Percentiles rank a stretch among this genome's conserved stretches.
Conservation (phyloP, 2,797 vertebrate genomes). For the Neosilurus hyrtlii region DNA sequence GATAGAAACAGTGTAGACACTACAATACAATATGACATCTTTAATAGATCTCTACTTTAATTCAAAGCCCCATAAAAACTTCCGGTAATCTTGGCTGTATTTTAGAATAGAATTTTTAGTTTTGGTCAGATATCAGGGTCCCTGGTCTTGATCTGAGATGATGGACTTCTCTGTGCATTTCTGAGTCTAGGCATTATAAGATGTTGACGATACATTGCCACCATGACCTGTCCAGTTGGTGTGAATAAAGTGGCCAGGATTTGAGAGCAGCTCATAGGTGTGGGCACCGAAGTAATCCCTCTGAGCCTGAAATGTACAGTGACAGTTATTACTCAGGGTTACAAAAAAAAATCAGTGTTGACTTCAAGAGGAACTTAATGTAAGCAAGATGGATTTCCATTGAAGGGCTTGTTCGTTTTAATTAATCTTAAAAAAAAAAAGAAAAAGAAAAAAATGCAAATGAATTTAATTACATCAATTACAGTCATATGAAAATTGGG, state of each 20-base stretch:
- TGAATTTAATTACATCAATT: not conserved
- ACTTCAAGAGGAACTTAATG: not conserved
- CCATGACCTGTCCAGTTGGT: constrained; percentile 97
- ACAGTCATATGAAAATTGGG: not conserved
- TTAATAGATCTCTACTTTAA: constrained; percentile 60
- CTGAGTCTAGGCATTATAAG: constrained; percentile 83
- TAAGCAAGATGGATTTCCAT: not conserved
- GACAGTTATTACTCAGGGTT: not conserved
- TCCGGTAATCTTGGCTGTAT: constrained; percentile 32
- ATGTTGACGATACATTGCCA: constrained; percentile 88
- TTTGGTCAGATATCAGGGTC: constrained; percentile 36
- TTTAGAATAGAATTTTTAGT: constrained; percentile 25
- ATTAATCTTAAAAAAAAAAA: not conserved
- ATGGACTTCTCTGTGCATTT: not conserved
- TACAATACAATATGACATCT: constrained; percentile 53
- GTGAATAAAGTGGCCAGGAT: constrained; percentile 84
- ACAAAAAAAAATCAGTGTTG: too few relatives aligned
- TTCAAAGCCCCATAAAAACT: constrained; percentile 40
- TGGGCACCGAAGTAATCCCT: constrained; percentile 98
- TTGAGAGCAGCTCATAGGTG: constrained; percentile 87
- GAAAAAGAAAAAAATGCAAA: not conserved
- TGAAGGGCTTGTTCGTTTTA: not conserved
- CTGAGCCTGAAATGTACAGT: constrained; percentile 79
- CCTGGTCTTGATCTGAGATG: constrained; percentile 6
- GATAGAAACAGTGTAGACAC: constrained; percentile 48